These are phyloP conservation scores for Allophyes oxyacanthae DNA, from an alignment of 2,888 invertebrate species.

Conservation along the genomic window DNA sequence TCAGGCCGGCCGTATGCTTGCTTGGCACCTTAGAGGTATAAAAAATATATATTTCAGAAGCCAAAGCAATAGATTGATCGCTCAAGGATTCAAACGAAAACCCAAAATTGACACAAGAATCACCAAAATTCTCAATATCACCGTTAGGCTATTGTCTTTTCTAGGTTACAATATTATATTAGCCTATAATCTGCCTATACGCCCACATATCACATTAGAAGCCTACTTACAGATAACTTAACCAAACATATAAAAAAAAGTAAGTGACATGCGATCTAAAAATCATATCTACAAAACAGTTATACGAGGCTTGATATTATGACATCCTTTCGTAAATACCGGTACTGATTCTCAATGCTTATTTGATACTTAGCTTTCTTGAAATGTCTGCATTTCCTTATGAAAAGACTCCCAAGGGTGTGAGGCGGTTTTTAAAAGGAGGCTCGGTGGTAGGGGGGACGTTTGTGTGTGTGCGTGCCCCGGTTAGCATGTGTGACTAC, in stretches of 20 bases:
- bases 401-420: slow-evolving; percentile 83
- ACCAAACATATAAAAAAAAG: slow-evolving; percentile 9
- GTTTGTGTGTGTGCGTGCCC: slow-evolving; percentile 69
- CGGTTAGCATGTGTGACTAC: slow-evolving; percentile 78
- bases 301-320: slow-evolving; percentile 65
- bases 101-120: not conserved
- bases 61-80: no score
- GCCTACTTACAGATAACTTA: not conserved
- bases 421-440: slow-evolving; percentile 80
- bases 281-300: slow-evolving; percentile 52
- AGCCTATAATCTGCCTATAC: slow-evolving; percentile 10
- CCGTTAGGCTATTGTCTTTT: slow-evolving; percentile 42
- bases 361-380: slow-evolving; percentile 87
- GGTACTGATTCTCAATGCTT: slow-evolving; percentile 77
- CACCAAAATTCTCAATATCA: slow-evolving; percentile 4
- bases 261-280: slow-evolving; percentile 25
- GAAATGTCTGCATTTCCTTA: slow-evolving; percentile 89
- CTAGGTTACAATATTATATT: slow-evolving; percentile 20
- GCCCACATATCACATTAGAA: slow-evolving; percentile 21
- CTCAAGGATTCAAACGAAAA: no score
- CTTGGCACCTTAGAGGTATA: no score
- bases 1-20: no score
- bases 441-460: slow-evolving; percentile 62
- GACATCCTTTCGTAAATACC: slow-evolving; percentile 76
- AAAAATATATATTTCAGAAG: no score